Evolutionary conservation across 2,113 vertebrate genomes (phyloP), one percentile per base, ranked within the genome.

Genomic region (Todiramphus saurophagus): DNA sequence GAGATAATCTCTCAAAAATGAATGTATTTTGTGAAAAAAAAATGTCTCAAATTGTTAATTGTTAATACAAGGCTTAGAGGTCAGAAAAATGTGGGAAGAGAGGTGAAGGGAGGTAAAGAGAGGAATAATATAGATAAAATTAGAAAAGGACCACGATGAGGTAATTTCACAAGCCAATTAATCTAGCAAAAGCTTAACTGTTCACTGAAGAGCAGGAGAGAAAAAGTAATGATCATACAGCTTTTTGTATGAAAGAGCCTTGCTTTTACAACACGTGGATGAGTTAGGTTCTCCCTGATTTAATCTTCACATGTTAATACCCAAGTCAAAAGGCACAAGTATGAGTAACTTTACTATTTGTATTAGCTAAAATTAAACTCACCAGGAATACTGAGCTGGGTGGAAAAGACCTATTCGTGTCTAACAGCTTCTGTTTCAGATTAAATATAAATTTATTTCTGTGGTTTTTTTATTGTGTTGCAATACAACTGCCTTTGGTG

Each of bases 1-100:
- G 77, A 95, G 55, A 94, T 95, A 94, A 97, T 94, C 88, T 43
- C 74, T 69, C 80, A 83, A 95, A 97, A 98, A 96, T 80, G 3
- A 95, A 33, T 96, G 81, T 94, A 25, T 39, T 81, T 89, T 75
- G 33, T 27, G 90, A 96, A 83, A 64, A 82, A 90, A 51, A 72
- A 70, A 8, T 9, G 92, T n/a, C 69, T 95, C 50, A 80, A 90
- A 94, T 43, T 43, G 76, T 37, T 89, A 95, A 94, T 44, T 88
- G 43, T 31, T 62, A 90, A 83, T 89, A 39, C 93, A 92, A 96
- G 63, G 37, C 75, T 68, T 83, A 67, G 17, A 94, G 75, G 74
- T 70, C 69, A 94, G 68, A 78, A 88, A 90, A 83, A 81, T 43
- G 39, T n/a, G 21, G 24, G 16, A 94, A 81, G 31, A 55, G 21